A percentile compares a stretch with the other conserved stretches of the same genome.
These are phyloP conservation scores for Choristoneura fumiferana DNA, from an alignment of 1,140 invertebrate species.

Conservation along the genomic window DNA sequence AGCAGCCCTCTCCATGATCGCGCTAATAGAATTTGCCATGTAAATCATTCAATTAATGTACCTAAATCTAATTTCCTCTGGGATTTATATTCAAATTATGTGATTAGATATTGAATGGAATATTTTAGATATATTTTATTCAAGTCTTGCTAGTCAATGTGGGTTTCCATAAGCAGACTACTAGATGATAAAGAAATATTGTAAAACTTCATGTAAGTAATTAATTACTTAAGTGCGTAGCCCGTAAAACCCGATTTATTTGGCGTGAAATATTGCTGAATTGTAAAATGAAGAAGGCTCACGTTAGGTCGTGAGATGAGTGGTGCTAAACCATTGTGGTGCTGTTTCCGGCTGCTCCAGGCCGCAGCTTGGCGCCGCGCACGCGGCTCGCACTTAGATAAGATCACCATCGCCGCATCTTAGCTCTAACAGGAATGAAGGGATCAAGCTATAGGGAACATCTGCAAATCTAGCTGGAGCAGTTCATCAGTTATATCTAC, in stretches of 20 bases:
- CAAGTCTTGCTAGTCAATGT: neutral
- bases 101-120: conserved; percentile 11
- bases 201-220: too few relatives aligned
- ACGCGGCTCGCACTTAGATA: too few relatives aligned
- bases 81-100: neutral
- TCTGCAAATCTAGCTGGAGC: conserved; percentile 9
- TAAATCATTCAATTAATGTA: conserved; percentile 22
- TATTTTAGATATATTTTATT: conserved; percentile 17
- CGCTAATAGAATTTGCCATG: conserved; percentile 80
- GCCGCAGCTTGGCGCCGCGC: neutral
- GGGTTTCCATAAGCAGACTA: conserved; percentile 14
- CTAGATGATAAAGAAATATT: neutral
- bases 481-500: conserved; percentile 1
- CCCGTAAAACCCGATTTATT: too few relatives aligned
- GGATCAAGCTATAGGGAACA: conserved; percentile 10
- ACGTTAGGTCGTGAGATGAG: neutral
- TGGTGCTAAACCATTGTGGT: conserved; percentile 5
- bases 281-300: too few relatives aligned
- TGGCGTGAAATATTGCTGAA: too few relatives aligned
- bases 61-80: neutral
- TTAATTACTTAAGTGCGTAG: too few relatives aligned
- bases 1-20: conserved; percentile 89
- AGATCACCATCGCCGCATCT: neutral
- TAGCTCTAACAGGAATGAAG: conserved; percentile 8
- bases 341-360: neutral